These are phyloP conservation scores for Leptobrachium leishanense DNA, from an alignment of 2,113 vertebrate species.

Conservation along the genomic window DNA sequence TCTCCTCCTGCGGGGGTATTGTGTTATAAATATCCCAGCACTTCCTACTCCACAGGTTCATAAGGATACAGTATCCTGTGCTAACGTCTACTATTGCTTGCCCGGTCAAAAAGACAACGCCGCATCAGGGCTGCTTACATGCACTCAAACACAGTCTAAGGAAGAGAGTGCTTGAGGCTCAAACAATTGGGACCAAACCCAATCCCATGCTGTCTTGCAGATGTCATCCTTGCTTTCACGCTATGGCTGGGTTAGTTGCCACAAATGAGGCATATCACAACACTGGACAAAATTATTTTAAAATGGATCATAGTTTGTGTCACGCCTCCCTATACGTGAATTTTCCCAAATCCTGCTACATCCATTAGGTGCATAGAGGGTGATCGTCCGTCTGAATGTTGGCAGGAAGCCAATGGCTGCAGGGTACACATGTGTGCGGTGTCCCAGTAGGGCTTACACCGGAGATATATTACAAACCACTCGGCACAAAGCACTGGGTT, in stretches of 20 bases:
- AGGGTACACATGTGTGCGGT: constrained; percentile 79
- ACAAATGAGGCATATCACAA: not conserved
- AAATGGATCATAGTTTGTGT: not conserved
- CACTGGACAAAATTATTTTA: not conserved
- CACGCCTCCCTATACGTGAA: constrained; percentile 32
- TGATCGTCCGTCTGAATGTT: constrained; percentile 72
- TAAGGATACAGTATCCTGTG: constrained; percentile 47
- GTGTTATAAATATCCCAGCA: constrained; percentile 44
- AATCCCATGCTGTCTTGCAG: not conserved
- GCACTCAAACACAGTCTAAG: not conserved
- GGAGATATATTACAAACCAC: constrained; percentile 83
- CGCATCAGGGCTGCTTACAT: constrained; percentile 1
- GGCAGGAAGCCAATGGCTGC: constrained; percentile 76
- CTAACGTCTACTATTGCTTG: constrained; percentile 7
- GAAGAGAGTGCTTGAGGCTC: constrained; percentile 14
- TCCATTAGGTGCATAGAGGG: constrained; percentile 72
- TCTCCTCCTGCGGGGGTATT: constrained; percentile 44
- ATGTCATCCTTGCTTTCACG: not conserved
- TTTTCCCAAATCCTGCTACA: constrained; percentile 65
- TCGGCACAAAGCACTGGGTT: constrained; percentile 83
- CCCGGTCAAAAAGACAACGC: constrained; percentile 18
- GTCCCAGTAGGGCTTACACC: constrained; percentile 84
- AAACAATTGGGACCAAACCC: not conserved
- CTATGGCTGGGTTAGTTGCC: not conserved
- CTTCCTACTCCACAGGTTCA: constrained; percentile 49